Conservation (phyloP, 2,888 invertebrate species). For the Tipula lateralis region DNA sequence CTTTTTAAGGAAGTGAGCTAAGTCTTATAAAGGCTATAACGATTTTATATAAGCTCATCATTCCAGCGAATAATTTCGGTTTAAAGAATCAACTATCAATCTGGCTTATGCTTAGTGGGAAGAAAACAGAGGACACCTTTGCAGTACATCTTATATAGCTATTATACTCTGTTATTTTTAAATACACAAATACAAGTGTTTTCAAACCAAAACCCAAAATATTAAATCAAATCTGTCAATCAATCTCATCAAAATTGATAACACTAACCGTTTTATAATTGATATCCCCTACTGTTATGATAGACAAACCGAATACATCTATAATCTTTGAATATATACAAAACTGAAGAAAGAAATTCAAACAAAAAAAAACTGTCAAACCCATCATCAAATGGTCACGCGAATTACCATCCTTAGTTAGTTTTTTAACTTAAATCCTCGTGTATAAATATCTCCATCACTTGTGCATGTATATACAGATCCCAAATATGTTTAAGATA, state of each 20-base stretch:
- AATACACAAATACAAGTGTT: neutral
- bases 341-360: neutral
- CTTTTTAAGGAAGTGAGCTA: too few relatives aligned
- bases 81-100: too few relatives aligned
- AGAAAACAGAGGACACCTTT: too few relatives aligned
- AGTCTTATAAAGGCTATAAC: too few relatives aligned
- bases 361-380: constrained; percentile 7
- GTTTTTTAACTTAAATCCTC: neutral
- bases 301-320: neutral
- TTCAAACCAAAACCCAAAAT: neutral
- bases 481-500: neutral
- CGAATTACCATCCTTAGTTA: neutral
- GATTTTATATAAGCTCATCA: too few relatives aligned
- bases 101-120: too few relatives aligned
- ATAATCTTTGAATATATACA: neutral
- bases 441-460: neutral
- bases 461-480: neutral
- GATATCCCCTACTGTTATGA: constrained; percentile 19
- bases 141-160: too few relatives aligned
- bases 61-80: too few relatives aligned
- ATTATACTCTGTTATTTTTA: too few relatives aligned
- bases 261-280: neutral
- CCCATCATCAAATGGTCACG: constrained; percentile 24
- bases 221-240: constrained; percentile 11
- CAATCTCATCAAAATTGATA: neutral